These are phyloP conservation scores for Callospermophilus lateralis DNA, from an alignment of 2,113 vertebrate genomes.

Conservation along the genomic window DNA sequence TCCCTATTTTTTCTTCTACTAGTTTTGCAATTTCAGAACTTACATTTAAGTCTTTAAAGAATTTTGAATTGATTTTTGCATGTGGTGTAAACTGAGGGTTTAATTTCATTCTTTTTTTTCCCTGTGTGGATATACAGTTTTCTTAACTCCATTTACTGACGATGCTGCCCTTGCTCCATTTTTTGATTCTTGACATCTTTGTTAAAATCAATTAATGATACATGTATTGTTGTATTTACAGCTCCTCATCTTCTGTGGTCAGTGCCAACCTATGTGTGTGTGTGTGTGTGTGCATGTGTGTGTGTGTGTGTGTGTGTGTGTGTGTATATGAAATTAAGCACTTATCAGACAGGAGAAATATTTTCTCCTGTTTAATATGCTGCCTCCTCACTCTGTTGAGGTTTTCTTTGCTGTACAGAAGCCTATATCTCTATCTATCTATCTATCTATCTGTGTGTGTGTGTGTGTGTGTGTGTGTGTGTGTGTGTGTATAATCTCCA, in stretches of 20 bases:
- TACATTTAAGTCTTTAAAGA: not conserved
- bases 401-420: not conserved
- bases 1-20: not conserved
- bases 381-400: not conserved
- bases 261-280: too few relatives aligned
- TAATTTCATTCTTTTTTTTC: not conserved
- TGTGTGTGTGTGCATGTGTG: accelerated
- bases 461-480: too few relatives aligned
- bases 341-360: not conserved
- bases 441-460: too few relatives aligned
- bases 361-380: too few relatives aligned
- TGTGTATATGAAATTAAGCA: not conserved
- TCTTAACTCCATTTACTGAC: not conserved
- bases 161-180: not conserved
- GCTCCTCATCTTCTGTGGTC: too few relatives aligned
- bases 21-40: not conserved
- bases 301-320: too few relatives aligned
- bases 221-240: too few relatives aligned
- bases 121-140: not conserved
- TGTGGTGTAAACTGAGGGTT: not conserved
- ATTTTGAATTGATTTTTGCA: not conserved
- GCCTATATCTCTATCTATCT: too few relatives aligned
- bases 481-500: too few relatives aligned
- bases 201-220: not conserved
- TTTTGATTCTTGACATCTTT: not conserved